Evolutionary conservation across 1,140 invertebrate genomes (phyloP).

Genomic region (Monomorium pharaonis): DNA sequence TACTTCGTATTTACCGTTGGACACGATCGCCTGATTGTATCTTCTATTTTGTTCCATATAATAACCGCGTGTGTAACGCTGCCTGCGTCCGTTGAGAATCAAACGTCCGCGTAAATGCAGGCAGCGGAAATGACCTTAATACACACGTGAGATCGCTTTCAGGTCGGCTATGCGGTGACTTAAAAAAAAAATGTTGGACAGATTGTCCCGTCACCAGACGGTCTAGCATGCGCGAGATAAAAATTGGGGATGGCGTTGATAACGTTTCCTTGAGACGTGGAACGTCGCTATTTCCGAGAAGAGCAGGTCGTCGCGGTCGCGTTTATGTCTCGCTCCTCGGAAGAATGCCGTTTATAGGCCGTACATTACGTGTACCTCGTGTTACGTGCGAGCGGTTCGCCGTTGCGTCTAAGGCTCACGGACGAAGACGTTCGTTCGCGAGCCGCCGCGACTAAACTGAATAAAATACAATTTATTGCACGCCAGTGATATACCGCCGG

Average conservation of each 20-base stretch:
- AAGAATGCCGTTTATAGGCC: constrained; percentile 28
- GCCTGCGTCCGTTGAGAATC: neutral
- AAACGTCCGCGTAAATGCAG: neutral
- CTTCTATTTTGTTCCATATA: constrained; percentile 12
- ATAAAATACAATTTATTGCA: constrained; percentile 47
- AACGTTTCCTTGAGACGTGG: neutral
- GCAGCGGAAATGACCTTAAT: constrained; percentile 27
- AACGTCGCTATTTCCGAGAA: constrained; percentile 14
- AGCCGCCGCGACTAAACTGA: constrained; percentile 47
- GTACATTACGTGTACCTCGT: constrained; percentile 27
- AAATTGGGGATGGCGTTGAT: constrained; percentile 48
- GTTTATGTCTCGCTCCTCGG: constrained; percentile 31
- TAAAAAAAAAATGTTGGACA: neutral
- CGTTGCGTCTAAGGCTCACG: constrained; percentile 4
- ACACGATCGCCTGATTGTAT: neutral
- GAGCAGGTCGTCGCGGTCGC: constrained; percentile 13
- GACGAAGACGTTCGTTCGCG: neutral
- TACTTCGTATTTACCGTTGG: neutral
- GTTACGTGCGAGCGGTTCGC: constrained; percentile 11
- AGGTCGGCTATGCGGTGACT: neutral
- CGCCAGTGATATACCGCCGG: constrained; percentile 56
- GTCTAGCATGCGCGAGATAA: neutral
- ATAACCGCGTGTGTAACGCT: neutral
- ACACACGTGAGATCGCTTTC: neutral
- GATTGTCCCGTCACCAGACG: neutral